Evolutionary conservation across 2,888 invertebrate genomes (phyloP), one percentile per base, ranked within the genome.

Genomic region (Drosophila leonis): DNA sequence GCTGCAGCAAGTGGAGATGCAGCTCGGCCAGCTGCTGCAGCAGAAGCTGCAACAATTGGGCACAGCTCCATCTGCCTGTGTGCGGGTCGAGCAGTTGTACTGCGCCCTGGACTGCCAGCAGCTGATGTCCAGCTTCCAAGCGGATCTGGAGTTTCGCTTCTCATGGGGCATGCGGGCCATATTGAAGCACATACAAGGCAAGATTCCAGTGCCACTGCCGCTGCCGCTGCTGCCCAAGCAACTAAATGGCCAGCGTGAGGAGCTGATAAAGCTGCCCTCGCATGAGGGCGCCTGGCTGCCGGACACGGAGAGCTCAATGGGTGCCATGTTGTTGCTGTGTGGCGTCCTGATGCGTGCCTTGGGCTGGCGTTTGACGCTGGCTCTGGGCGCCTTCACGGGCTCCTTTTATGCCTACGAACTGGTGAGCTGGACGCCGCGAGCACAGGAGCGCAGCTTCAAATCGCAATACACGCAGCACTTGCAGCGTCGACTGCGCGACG

Each of bases 371-470:
- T 95, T 98, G 24, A 95, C 99, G 65, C 96, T 96, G 2, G 95
- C 96, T 33, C 96, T 97, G 46, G 97, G 97, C 82, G 95, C 94
- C 68, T 87, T 97, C 65, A 98, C 99, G 93, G 97, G 97, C 69
- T 95, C 97, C 72, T 94, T 99, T 68, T 99, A 99, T 94, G 94
- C 97, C 54, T 99, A 99, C 93, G 99, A 99, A 94, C 95, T 99
- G 52, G 94, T 98, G 51, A 98, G 98, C 42, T 99, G 99, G 99
- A 99, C 99, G 48, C 97, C 97, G 83, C 96, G 96, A 90, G 98
- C 99, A 24, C 98, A 98, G 93, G 98, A 99, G 93, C 95, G 97
- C 49, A 94, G 97, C 75, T 99, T 99, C 93, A 99, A 99, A 94
- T 94, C 95, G 61, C 99, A 99, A 94, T 99, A 99, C 93, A 97